These are phyloP conservation scores for Spea multiplicata DNA, from an alignment of 2,113 vertebrate genomes.

Conservation along the genomic window DNA sequence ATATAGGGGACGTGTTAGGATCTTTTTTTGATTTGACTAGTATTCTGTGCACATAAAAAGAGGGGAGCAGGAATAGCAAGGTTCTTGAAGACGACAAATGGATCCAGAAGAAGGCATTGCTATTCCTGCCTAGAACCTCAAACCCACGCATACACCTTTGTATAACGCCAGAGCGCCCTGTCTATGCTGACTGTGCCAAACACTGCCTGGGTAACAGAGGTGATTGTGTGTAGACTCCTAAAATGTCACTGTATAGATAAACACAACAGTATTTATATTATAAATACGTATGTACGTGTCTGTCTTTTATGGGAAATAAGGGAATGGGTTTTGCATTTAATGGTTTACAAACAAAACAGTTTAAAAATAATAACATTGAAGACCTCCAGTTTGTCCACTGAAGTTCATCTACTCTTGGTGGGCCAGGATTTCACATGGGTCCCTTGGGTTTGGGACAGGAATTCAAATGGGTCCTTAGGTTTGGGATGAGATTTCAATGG, in stretches of 20 bases:
- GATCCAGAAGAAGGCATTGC: not conserved
- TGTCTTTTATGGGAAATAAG: not conserved
- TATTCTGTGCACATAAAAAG: not conserved
- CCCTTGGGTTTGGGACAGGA: too few species aligned
- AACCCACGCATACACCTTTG: not conserved
- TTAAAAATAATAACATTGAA: too few species aligned
- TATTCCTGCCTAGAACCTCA: not conserved
- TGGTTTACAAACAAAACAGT: too few species aligned
- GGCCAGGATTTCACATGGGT: too few species aligned
- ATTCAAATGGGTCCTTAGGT: too few species aligned
- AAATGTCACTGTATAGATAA: slow-evolving; percentile 7
- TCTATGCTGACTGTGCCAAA: slow-evolving; percentile 21
- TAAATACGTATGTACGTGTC: not conserved
- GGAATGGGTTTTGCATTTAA: not conserved
- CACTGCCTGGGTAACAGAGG: slow-evolving; percentile 1
- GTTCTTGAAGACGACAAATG: not conserved
- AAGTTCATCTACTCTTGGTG: too few species aligned
- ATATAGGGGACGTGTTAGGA: not conserved
- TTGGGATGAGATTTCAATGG: too few species aligned
- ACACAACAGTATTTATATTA: not conserved
- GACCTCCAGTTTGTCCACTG: too few species aligned
- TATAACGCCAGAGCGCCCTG: not conserved
- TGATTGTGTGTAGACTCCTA: slow-evolving; percentile 5
- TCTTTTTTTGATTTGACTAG: not conserved
- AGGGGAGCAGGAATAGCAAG: not conserved